Percentiles rank a stretch among this genome's conserved stretches.
Conservation (phyloP, 2,888 invertebrate species). For the Ganaspis brasiliensis region DNA sequence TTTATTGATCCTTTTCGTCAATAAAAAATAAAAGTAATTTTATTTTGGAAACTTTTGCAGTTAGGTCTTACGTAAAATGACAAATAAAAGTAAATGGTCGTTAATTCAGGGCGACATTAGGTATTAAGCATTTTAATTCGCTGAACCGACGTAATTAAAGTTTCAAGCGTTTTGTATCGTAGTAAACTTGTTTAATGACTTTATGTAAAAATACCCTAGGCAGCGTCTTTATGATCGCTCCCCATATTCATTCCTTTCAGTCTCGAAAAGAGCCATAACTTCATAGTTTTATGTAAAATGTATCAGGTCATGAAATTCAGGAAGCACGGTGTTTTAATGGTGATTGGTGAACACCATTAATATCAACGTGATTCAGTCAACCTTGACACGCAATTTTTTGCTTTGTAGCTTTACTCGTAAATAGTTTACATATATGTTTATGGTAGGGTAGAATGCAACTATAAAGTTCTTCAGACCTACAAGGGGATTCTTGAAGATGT, state of each 20-base stretch:
- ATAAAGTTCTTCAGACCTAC: neutral
- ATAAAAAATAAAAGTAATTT: too few relatives aligned
- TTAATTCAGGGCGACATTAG: slow-evolving; percentile 16
- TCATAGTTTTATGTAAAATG: slow-evolving; percentile 80
- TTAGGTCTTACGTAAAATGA: neutral
- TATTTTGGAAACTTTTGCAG: neutral
- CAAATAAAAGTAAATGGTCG: slow-evolving; percentile 23
- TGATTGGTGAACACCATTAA: slow-evolving; percentile 75
- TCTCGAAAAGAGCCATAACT: slow-evolving; percentile 70
- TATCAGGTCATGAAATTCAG: slow-evolving; percentile 74
- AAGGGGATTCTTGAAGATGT: too few relatives aligned
- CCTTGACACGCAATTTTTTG: slow-evolving; percentile 75
- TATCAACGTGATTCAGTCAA: slow-evolving; percentile 66
- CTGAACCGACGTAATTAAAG: slow-evolving; percentile 74
- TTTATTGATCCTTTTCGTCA: too few relatives aligned
- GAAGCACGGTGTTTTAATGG: slow-evolving; percentile 75
- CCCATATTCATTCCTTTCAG: slow-evolving; percentile 53
- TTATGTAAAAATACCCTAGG: slow-evolving; percentile 77
- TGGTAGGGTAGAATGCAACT: neutral
- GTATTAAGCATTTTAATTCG: slow-evolving; percentile 64
- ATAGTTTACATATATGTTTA: slow-evolving; percentile 16
- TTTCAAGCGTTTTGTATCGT: slow-evolving; percentile 72
- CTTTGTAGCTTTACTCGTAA: slow-evolving; percentile 59
- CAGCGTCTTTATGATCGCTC: slow-evolving; percentile 69
- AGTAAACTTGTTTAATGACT: slow-evolving; percentile 77